Evolutionary conservation across 2,888 invertebrate species (phyloP).

Genomic region (Asteroscopus sphinx): DNA sequence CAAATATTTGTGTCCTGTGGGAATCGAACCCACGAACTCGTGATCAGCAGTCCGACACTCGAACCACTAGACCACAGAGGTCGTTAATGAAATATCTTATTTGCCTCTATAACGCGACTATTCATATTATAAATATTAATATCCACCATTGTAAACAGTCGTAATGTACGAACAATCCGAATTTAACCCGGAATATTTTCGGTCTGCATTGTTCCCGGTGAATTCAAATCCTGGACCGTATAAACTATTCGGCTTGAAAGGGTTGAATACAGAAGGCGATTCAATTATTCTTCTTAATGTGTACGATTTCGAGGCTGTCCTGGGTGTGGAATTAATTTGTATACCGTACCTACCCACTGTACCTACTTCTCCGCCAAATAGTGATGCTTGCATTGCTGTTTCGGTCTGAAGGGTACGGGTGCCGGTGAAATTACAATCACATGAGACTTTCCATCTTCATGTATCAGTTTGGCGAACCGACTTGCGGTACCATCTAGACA

Average conservation of each 20-base stretch:
- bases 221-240: conserved; percentile 14
- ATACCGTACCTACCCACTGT: too few species aligned
- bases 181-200: conserved; percentile 36
- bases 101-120: background rate
- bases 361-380: too few species aligned
- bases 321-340: conserved; percentile 6
- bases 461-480: too few species aligned
- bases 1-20: too few species aligned
- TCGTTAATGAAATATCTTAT: conserved; percentile 2
- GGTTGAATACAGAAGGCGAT: conserved; percentile 34
- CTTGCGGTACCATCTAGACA: too few species aligned
- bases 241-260: conserved; percentile 23
- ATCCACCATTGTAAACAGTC: conserved; percentile 14
- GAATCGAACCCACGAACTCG: too few species aligned
- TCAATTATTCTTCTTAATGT: conserved; percentile 9
- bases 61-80: too few species aligned
- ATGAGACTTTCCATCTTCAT: too few species aligned
- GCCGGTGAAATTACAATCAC: too few species aligned
- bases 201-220: conserved; percentile 20
- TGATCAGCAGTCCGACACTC: too few species aligned
- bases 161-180: conserved; percentile 18
- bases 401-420: too few species aligned
- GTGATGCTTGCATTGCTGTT: too few species aligned
- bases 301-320: background rate
- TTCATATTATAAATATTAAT: background rate